phyloP scores from a whole-genome alignment of 2,797 vertebrate genomes.

The Crotalus adamanteus region DNA sequence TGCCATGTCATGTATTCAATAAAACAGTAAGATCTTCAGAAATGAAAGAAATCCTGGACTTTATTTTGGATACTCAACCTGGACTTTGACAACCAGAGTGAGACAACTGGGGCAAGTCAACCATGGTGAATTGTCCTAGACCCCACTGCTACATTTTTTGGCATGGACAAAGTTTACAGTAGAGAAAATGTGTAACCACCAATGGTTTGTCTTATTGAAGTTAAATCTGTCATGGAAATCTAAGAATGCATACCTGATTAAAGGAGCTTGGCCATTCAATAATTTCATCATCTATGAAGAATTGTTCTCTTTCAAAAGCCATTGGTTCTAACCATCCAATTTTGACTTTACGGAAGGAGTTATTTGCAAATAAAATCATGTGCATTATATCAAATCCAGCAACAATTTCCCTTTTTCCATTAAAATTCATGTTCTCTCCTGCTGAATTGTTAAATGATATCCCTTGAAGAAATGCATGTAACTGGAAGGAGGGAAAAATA shows the following conservation, averaged over 20 bases:
- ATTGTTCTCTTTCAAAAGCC: background rate
- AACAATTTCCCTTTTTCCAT: background rate
- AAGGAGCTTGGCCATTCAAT: background rate
- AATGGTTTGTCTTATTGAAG: background rate
- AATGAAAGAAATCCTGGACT: too few species aligned
- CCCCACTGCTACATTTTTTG: background rate
- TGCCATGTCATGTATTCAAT: too few species aligned
- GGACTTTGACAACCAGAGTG: background rate
- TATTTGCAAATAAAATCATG: background rate
- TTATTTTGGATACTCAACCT: too few species aligned
- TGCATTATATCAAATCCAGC: background rate
- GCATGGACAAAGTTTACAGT: background rate
- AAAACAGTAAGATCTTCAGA: too few species aligned
- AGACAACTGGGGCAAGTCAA: background rate
- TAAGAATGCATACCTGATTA: background rate
- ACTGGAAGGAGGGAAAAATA: background rate
- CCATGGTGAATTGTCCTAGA: background rate
- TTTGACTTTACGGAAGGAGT: background rate
- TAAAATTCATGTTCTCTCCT: background rate
- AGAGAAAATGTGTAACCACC: background rate
- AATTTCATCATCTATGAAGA: background rate
- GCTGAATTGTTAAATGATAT: background rate
- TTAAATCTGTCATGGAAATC: background rate
- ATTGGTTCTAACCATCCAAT: background rate
- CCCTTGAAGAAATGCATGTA: background rate